These are phyloP conservation scores for Limnephilus lunatus DNA, from an alignment of 2,888 invertebrate genomes.

Conservation along the genomic window DNA sequence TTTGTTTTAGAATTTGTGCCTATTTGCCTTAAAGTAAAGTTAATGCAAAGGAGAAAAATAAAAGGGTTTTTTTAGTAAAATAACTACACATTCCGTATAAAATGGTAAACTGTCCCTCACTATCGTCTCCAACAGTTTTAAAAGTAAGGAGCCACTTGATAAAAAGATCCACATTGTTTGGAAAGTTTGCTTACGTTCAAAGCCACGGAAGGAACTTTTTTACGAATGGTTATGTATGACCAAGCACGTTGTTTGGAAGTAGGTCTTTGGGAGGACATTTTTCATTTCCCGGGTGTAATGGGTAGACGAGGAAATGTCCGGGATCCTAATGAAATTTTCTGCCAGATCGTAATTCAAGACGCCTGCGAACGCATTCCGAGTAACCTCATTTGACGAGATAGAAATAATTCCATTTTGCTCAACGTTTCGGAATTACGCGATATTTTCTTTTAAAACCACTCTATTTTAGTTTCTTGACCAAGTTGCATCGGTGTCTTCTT, in stretches of 20 bases:
- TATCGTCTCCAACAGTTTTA: neutral
- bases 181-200: neutral
- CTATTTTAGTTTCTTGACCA: neutral
- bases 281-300: slow-evolving; percentile 29
- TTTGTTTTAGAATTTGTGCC: too few relatives aligned
- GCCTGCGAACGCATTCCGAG: slow-evolving; percentile 11
- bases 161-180: neutral
- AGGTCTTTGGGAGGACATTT: slow-evolving; percentile 36
- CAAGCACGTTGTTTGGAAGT: neutral
- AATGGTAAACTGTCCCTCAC: neutral
- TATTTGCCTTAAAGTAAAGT: too few relatives aligned
- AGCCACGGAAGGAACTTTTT: neutral
- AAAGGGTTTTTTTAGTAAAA: neutral
- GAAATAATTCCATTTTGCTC: slow-evolving; percentile 2
- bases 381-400: slow-evolving; percentile 21
- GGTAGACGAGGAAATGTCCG: slow-evolving; percentile 40
- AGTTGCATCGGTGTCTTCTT: neutral
- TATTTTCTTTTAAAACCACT: neutral
- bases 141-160: neutral
- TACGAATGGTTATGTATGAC: neutral
- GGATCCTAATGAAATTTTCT: slow-evolving; percentile 34
- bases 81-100: neutral
- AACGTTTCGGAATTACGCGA: neutral
- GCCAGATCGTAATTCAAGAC: slow-evolving; percentile 14
- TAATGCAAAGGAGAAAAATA: neutral